Conservation (phyloP, 2,888 invertebrate genomes). For the Trachelus tabidus region DNA sequence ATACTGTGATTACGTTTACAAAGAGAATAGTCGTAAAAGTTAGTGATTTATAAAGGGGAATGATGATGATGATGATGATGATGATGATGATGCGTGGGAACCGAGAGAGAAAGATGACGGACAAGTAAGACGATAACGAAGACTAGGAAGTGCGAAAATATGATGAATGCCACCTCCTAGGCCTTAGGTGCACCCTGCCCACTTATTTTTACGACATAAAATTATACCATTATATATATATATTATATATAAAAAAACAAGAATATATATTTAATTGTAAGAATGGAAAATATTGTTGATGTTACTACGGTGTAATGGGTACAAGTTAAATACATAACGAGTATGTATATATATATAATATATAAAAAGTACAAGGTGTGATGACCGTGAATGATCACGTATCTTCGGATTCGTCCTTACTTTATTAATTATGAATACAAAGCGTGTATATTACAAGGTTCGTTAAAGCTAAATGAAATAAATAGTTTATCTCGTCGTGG, state of each 20-base stretch:
- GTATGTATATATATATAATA: slow-evolving; percentile 47
- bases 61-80: not conserved
- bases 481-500: slow-evolving; percentile 13
- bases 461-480: slow-evolving; percentile 27
- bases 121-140: not conserved
- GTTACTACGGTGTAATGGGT: slow-evolving; percentile 62
- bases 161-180: slow-evolving; percentile 45
- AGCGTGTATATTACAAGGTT: slow-evolving; percentile 30
- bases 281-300: slow-evolving; percentile 50
- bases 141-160: slow-evolving; percentile 45
- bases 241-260: slow-evolving; percentile 33
- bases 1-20: slow-evolving; percentile 62
- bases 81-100: not conserved
- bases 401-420: not conserved
- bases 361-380: slow-evolving; percentile 7
- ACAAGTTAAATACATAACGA: slow-evolving; percentile 58
- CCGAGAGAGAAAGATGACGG: not conserved
- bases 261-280: slow-evolving; percentile 29
- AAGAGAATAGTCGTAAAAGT: slow-evolving; percentile 53
- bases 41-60: slow-evolving; percentile 29
- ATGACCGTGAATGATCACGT: not conserved
- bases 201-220: slow-evolving; percentile 42
- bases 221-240: slow-evolving; percentile 37
- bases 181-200: slow-evolving; percentile 12
- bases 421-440: slow-evolving; percentile 13